These are phyloP conservation scores for Myodes glareolus DNA, from an alignment of 2,113 vertebrate genomes.

Conservation along the genomic window DNA sequence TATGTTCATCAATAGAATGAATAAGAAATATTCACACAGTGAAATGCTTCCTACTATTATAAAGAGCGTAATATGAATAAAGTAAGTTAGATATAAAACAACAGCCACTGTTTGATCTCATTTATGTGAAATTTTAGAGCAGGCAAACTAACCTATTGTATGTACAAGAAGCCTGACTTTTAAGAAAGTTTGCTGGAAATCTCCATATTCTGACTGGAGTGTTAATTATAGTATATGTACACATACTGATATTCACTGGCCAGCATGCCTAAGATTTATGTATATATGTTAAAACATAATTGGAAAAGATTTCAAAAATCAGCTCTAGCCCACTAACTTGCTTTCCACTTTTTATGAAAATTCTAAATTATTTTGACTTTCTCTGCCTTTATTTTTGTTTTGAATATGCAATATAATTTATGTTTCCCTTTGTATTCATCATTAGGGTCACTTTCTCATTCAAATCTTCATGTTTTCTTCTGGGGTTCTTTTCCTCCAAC, in stretches of 20 bases:
- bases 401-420: neutral
- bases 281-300: neutral
- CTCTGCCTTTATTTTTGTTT: neutral
- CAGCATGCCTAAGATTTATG: neutral
- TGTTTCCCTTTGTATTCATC: neutral
- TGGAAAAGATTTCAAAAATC: neutral
- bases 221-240: neutral
- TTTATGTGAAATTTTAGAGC: neutral
- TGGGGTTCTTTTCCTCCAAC: neutral
- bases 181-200: neutral
- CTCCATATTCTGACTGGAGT: neutral
- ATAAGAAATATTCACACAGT: neutral
- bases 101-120: neutral
- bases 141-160: neutral
- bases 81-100: neutral
- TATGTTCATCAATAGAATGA: neutral
- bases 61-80: neutral
- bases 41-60: neutral
- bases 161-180: neutral
- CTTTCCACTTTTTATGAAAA: neutral
- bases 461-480: neutral
- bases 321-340: neutral
- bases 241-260: neutral
- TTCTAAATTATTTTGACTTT: neutral
- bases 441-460: neutral